A percentile compares a stretch with the other conserved stretches of the same genome.
Evolutionary conservation across 2,797 vertebrate genomes (phyloP).

Genomic region (Glyptemys insculpta): DNA sequence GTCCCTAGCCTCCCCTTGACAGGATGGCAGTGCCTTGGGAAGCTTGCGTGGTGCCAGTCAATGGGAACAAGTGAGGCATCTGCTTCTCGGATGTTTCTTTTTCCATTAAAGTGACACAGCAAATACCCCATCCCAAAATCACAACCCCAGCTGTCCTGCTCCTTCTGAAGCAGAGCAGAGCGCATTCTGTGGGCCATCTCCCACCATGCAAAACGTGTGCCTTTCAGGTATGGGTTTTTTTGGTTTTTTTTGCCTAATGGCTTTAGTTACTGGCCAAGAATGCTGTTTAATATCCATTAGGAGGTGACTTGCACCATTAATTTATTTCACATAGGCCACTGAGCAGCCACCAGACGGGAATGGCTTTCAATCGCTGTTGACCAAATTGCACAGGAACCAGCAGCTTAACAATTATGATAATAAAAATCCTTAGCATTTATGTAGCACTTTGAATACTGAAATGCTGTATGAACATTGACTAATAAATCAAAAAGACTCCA

Average conservation of each 20-base stretch:
- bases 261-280: slow-evolving; percentile 8
- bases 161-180: slow-evolving; percentile 17
- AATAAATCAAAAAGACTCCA: neutral
- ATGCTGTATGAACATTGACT: neutral
- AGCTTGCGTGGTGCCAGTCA: slow-evolving; percentile 9
- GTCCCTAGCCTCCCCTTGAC: neutral
- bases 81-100: slow-evolving; percentile 18
- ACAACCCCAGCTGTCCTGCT: neutral
- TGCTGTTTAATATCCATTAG: slow-evolving; percentile 11
- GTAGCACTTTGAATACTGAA: neutral
- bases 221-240: slow-evolving; percentile 3
- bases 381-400: slow-evolving; percentile 6
- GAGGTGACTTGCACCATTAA: slow-evolving; percentile 6
- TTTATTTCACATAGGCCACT: slow-evolving; percentile 13
- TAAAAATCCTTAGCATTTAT: neutral
- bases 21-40: neutral
- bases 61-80: slow-evolving; percentile 37
- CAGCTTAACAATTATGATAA: neutral
- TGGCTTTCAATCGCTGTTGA: slow-evolving; percentile 3
- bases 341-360: slow-evolving; percentile 21
- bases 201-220: neutral
- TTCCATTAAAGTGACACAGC: slow-evolving; percentile 12
- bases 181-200: neutral
- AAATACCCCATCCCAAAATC: slow-evolving; percentile 24
- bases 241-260: slow-evolving; percentile 17